Evolutionary conservation across 2,888 invertebrate species (phyloP).

Genomic region (Atrina japonica): DNA sequence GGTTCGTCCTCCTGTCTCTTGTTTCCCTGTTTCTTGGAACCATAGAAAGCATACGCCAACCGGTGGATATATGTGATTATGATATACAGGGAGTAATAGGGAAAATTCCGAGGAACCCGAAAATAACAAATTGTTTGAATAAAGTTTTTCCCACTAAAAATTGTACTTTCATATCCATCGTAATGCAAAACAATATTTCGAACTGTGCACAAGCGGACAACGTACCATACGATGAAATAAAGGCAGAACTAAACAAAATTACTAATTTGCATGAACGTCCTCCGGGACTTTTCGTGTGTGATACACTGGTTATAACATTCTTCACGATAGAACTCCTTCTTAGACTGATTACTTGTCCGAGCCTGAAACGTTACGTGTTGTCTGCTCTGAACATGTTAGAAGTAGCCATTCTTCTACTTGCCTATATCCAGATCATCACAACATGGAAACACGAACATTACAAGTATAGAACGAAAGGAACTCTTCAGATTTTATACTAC

Average conservation of each 20-base stretch:
- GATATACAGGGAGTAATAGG: too few relatives aligned
- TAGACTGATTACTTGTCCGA: slow-evolving; percentile 48
- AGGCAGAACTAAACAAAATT: too few relatives aligned
- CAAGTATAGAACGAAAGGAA: slow-evolving; percentile 39
- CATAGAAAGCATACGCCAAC: neutral
- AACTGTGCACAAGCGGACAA: too few relatives aligned
- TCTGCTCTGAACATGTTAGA: slow-evolving; percentile 50
- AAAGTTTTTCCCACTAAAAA: too few relatives aligned
- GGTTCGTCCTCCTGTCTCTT: slow-evolving; percentile 2
- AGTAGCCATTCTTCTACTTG: slow-evolving; percentile 45
- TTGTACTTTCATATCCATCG: too few relatives aligned
- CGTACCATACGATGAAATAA: too few relatives aligned
- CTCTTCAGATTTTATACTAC: slow-evolving; percentile 44
- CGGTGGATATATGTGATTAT: neutral
- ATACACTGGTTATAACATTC: slow-evolving; percentile 35
- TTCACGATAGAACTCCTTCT: slow-evolving; percentile 50
- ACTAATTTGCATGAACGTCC: too few relatives aligned
- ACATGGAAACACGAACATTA: slow-evolving; percentile 36
- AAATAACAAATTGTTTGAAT: too few relatives aligned
- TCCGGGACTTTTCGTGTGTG: neutral
- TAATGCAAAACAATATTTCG: too few relatives aligned
- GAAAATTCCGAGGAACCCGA: too few relatives aligned
- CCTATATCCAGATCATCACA: slow-evolving; percentile 44
- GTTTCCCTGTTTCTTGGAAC: neutral
- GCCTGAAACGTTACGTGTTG: slow-evolving; percentile 45